Evolutionary conservation across 2,888 invertebrate genomes (phyloP), one percentile per base, ranked within the genome.

Genomic region (Campoletis raptor): DNA sequence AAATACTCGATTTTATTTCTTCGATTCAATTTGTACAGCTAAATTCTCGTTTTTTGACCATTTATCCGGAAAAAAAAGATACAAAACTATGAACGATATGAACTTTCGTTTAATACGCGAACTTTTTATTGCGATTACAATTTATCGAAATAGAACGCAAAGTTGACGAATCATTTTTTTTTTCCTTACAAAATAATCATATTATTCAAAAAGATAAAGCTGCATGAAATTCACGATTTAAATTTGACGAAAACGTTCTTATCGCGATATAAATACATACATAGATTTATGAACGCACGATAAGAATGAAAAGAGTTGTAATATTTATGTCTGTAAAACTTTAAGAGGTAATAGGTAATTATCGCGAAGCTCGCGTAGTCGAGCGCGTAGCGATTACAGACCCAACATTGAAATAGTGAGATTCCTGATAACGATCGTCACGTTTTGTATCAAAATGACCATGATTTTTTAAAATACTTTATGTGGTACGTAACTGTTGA

Each of bases 361-460:
- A 24, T 24, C 57, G 0, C 3, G 10, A 30, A 24, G 24, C 10
- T 10, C n/a, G 6, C 30, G 30, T 30, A 30, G 30, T 30, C 30
- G 30, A 30, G 30, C 30, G 30, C 54, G 9, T 21, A 54, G 7
- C 61, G 30, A 2, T 30, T 61, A 1, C 30, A 30, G 12, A 24
- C 4, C 24, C 24, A 15, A 30, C 30, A 0, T 15, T 30, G 24
- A 61, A 61, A n/a, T 42, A 40, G 3, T 48, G 0, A n/a, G n/a
- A 52, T 45, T 77, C 7, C 12, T 36, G 30, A 48, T 37, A 72
- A 57, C 21, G 42, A 72, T 83, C 72, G 18, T 21, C 24, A 30
- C 15, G 9, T 61, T 42, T 57, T 82, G 83, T 69, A 88, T 78
- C 81, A 52, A 48, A 30, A 18, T 64, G 81, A 52, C 64, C 76